Conservation (phyloP, 2,113 vertebrate genomes). For the Serilophus lunatus region DNA sequence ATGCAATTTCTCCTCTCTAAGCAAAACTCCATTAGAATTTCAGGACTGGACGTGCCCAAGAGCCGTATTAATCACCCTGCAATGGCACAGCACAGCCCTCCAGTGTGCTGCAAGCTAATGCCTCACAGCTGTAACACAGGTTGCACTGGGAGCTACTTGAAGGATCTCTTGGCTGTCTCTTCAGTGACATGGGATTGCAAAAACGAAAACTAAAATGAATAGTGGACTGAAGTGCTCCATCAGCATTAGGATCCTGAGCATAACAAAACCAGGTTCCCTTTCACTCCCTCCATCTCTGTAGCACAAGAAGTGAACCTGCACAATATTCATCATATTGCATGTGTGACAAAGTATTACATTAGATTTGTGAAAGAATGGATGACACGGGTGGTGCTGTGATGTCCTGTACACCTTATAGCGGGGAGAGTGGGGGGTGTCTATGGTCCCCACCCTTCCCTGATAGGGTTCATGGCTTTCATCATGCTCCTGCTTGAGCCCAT, state of each 20-base stretch:
- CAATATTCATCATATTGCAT: neutral
- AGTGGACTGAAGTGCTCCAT: neutral
- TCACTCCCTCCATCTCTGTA: neutral
- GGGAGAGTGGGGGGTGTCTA: neutral
- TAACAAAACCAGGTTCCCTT: neutral
- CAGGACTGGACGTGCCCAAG: neutral
- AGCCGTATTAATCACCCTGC: neutral
- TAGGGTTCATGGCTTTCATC: neutral
- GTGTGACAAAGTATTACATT: neutral
- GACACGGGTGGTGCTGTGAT: neutral
- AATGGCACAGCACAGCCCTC: neutral
- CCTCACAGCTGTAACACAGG: neutral
- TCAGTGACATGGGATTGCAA: neutral
- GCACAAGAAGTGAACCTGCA: neutral
- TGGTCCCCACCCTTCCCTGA: neutral
- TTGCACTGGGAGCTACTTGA: neutral
- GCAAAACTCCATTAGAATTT: conserved; percentile 32
- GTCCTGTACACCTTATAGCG: neutral
- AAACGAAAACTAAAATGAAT: neutral
- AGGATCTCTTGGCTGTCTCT: neutral
- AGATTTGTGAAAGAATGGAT: neutral
- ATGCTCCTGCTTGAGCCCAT: neutral
- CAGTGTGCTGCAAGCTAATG: neutral
- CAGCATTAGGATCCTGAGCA: neutral
- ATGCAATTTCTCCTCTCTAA: neutral